A percentile compares a stretch with the other conserved stretches of the same genome.
These are phyloP conservation scores for Aphelenchoides bicaudatus DNA, from an alignment of 2,888 invertebrate species.

Conservation along the genomic window DNA sequence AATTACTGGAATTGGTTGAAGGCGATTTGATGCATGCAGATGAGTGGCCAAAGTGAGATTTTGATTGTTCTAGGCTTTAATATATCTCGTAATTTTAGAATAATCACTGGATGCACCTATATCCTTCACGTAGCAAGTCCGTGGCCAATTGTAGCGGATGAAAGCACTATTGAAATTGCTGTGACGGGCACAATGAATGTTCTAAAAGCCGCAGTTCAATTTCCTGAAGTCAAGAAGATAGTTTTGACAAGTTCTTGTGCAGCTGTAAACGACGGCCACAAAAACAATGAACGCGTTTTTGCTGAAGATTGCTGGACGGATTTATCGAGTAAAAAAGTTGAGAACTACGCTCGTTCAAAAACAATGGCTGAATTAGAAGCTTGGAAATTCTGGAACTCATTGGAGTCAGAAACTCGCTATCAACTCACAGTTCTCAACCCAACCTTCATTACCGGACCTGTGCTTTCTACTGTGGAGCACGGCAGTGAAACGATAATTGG, in stretches of 20 bases:
- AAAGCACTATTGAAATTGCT: constrained; percentile 61
- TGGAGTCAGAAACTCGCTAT: constrained; percentile 25
- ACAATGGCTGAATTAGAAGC: constrained; percentile 42
- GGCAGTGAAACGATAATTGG: constrained; percentile 41
- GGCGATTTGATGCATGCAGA: constrained; percentile 64
- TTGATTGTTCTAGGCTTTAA: too few species aligned
- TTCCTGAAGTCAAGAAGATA: constrained; percentile 61
- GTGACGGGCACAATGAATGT: constrained; percentile 64
- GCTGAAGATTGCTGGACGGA: constrained; percentile 37
- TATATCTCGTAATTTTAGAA: constrained; percentile 27
- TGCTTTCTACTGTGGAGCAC: constrained; percentile 38
- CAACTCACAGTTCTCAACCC: constrained; percentile 42
- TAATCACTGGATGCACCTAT: constrained; percentile 37
- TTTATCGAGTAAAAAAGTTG: constrained; percentile 30
- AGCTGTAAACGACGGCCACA: constrained; percentile 40
- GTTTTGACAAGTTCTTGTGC: constrained; percentile 64
- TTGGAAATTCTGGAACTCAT: constrained; percentile 38
- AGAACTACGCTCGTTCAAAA: constrained; percentile 42
- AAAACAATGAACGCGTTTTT: constrained; percentile 37
- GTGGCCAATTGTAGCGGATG: constrained; percentile 46
- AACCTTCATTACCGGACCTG: constrained; percentile 42
- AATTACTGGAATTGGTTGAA: constrained; percentile 64
- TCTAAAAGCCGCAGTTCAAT: constrained; percentile 63
- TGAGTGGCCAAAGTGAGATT: constrained; percentile 59
- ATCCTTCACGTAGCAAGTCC: constrained; percentile 45